Evolutionary conservation across 2,888 invertebrate species (phyloP).

Genomic region (Platycheirus albimanus): DNA sequence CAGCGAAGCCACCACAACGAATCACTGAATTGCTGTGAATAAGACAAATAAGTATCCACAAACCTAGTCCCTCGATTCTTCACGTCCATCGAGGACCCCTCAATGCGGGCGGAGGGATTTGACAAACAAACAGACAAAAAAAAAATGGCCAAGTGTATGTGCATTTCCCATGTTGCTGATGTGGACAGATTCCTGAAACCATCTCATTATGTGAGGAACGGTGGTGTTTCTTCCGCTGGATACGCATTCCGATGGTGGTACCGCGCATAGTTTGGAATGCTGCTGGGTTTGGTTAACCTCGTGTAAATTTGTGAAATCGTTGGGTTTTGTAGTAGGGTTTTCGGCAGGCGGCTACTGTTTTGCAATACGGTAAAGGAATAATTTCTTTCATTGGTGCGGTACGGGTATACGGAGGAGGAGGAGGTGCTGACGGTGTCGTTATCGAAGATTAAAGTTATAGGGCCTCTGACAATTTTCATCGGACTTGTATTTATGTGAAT

Average conservation of each 20-base stretch:
- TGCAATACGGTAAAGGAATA: constrained; percentile 41
- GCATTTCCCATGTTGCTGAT: constrained; percentile 65
- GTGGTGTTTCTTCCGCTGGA: constrained; percentile 59
- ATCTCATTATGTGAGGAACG: constrained; percentile 69
- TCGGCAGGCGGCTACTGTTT: constrained; percentile 65
- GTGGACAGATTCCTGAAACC: constrained; percentile 68
- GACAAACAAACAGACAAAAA: no score
- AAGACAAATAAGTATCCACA: constrained; percentile 70
- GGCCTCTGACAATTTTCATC: constrained; percentile 15
- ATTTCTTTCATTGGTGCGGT: constrained; percentile 5
- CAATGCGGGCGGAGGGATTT: constrained; percentile 54
- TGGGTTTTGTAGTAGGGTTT: constrained; percentile 66
- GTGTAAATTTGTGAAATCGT: constrained; percentile 74
- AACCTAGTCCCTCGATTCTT: constrained; percentile 34
- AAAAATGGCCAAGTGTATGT: constrained; percentile 36
- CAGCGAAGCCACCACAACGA: constrained; percentile 38
- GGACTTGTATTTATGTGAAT: constrained; percentile 31
- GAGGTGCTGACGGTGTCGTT: constrained; percentile 37
- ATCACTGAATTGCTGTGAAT: constrained; percentile 70
- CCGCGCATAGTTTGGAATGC: constrained; percentile 64
- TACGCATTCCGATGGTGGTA: constrained; percentile 62
- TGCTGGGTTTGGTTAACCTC: constrained; percentile 72
- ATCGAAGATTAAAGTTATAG: constrained; percentile 67
- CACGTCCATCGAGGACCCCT: neutral
- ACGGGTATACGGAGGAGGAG: neutral